phyloP scores from a whole-genome alignment of 2,113 vertebrate species.

The Meleagris gallopavo region DNA sequence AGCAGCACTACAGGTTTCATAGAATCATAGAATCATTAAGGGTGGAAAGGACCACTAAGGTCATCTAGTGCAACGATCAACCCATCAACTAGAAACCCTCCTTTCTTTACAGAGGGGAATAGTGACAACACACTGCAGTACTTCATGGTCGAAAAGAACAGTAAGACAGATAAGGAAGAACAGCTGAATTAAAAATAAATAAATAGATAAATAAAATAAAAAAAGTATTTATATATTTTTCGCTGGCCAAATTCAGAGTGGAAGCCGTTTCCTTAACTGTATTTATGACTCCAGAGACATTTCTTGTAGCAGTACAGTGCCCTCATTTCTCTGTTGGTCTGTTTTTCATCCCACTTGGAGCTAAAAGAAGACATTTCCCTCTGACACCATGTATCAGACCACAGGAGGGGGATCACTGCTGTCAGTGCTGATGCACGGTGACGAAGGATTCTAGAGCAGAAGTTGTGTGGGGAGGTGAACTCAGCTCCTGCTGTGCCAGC shows the following conservation, averaged over 20 bases:
- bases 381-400: not conserved
- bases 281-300: not conserved
- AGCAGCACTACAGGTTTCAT: not conserved
- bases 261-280: not conserved
- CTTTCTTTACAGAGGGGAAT: not conserved
- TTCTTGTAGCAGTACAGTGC: not conserved
- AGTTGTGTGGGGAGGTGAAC: not conserved
- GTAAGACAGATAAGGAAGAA: not conserved
- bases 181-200: not conserved
- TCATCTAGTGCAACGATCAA: too few relatives aligned
- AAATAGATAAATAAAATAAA: too few relatives aligned
- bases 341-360: rapidly evolving
- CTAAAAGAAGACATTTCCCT: not conserved
- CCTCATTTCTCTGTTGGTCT: not conserved
- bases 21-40: too few relatives aligned
- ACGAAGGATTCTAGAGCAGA: not conserved
- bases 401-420: not conserved
- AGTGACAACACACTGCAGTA: not conserved
- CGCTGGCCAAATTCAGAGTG: not conserved
- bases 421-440: rapidly evolving
- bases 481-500: not conserved
- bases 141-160: not conserved
- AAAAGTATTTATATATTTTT: not conserved
- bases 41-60: too few relatives aligned
- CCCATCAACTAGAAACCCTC: too few relatives aligned